phyloP scores from a whole-genome alignment of 2,888 invertebrate genomes.

The Tineola bisselliella region DNA sequence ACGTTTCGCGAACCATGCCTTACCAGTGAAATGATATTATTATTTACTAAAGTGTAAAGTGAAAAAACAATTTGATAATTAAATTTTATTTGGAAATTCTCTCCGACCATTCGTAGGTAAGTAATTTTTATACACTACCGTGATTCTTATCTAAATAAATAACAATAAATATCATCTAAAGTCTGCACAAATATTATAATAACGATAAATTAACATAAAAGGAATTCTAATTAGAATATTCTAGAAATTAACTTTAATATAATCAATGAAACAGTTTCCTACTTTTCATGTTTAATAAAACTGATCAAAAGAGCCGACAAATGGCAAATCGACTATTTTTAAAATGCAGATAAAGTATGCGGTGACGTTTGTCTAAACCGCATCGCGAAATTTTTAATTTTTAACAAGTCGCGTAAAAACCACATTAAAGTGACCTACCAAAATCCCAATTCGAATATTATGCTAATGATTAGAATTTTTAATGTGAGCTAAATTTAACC shows the following conservation, averaged over 20 bases:
- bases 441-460: background rate
- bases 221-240: too few relatives aligned
- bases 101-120: constrained; percentile 52
- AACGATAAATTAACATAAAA: background rate
- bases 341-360: background rate
- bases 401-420: background rate
- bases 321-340: too few relatives aligned
- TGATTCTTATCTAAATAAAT: background rate
- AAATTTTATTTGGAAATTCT: background rate
- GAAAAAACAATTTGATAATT: background rate
- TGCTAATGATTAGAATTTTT: background rate
- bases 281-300: too few relatives aligned
- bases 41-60: constrained; percentile 2
- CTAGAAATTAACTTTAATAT: too few relatives aligned
- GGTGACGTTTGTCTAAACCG: background rate
- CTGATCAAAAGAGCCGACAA: too few relatives aligned
- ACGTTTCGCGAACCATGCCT: constrained; percentile 26
- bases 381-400: background rate
- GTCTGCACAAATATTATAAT: background rate
- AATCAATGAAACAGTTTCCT: too few relatives aligned
- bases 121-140: constrained; percentile 31
- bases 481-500: background rate
- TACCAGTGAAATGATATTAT: constrained; percentile 17
- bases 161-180: background rate
- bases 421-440: background rate